phyloP scores from a whole-genome alignment of 2,888 invertebrate species.

The Mycogona germanica region DNA sequence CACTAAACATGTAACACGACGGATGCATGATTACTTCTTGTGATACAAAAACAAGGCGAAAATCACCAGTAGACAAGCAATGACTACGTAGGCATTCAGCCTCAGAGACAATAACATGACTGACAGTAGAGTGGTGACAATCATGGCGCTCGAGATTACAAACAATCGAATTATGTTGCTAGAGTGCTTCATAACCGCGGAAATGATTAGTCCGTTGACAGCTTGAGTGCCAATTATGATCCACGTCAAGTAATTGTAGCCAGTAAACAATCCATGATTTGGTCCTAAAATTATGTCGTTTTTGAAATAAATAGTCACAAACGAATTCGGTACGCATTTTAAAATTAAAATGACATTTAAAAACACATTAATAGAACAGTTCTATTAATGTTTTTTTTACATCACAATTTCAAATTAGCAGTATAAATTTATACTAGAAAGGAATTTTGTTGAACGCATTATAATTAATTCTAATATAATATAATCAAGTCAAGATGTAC shows the following conservation, averaged over 20 bases:
- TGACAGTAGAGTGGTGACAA: slow-evolving; percentile 12
- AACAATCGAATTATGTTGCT: slow-evolving; percentile 15
- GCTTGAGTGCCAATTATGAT: slow-evolving; percentile 13
- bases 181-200: slow-evolving; percentile 16
- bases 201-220: slow-evolving; percentile 15
- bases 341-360: too few species aligned
- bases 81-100: slow-evolving; percentile 7
- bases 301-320: background rate
- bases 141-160: slow-evolving; percentile 15
- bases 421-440: background rate
- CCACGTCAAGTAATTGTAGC: slow-evolving; percentile 10
- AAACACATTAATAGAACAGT: too few species aligned
- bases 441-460: background rate
- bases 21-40: too few species aligned
- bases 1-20: too few species aligned
- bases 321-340: too few species aligned
- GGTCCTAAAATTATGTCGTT: background rate
- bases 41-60: slow-evolving; percentile 12
- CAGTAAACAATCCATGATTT: slow-evolving; percentile 9
- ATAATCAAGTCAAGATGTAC: too few species aligned
- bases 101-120: slow-evolving; percentile 6
- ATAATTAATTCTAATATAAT: too few species aligned
- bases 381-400: too few species aligned
- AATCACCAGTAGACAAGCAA: slow-evolving; percentile 11
- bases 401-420: background rate